Conservation (phyloP, 2,888 invertebrate genomes). For the Mamestra brassicae region DNA sequence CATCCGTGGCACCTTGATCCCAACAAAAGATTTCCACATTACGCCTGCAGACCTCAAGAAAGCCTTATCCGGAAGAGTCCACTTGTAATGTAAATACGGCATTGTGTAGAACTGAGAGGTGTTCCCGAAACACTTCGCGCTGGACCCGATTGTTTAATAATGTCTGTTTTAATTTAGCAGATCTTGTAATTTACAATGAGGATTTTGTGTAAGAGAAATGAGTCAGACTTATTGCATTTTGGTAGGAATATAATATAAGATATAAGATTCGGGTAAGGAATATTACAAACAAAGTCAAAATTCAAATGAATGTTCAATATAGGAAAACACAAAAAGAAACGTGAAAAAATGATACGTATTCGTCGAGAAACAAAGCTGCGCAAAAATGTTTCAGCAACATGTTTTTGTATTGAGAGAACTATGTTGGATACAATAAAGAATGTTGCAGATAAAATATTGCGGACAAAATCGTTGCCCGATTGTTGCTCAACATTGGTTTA, state of each 20-base stretch:
- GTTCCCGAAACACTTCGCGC: constrained; percentile 68
- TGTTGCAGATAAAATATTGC: neutral
- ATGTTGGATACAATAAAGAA: too few relatives aligned
- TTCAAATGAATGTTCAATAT: too few relatives aligned
- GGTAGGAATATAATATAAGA: too few relatives aligned
- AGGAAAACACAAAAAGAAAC: too few relatives aligned
- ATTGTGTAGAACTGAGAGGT: constrained; percentile 77
- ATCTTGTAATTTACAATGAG: constrained; percentile 27
- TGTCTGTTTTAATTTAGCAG: constrained; percentile 56
- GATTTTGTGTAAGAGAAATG: constrained; percentile 5
- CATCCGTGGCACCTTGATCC: constrained; percentile 71
- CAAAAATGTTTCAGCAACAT: neutral
- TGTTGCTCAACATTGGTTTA: neutral
- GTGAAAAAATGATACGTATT: too few relatives aligned
- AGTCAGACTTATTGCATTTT: neutral
- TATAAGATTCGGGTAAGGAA: neutral
- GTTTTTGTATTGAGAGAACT: neutral
- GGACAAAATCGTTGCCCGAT: neutral
- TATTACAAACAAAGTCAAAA: too few relatives aligned
- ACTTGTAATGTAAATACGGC: constrained; percentile 89
- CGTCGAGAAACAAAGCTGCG: too few relatives aligned
- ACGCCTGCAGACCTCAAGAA: constrained; percentile 84
- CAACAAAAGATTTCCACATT: constrained; percentile 88
- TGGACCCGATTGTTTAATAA: constrained; percentile 69
- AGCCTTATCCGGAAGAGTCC: constrained; percentile 87